These are phyloP conservation scores for Drosophila bifasciata DNA, from an alignment of 1,140 invertebrate genomes.

Conservation along the genomic window DNA sequence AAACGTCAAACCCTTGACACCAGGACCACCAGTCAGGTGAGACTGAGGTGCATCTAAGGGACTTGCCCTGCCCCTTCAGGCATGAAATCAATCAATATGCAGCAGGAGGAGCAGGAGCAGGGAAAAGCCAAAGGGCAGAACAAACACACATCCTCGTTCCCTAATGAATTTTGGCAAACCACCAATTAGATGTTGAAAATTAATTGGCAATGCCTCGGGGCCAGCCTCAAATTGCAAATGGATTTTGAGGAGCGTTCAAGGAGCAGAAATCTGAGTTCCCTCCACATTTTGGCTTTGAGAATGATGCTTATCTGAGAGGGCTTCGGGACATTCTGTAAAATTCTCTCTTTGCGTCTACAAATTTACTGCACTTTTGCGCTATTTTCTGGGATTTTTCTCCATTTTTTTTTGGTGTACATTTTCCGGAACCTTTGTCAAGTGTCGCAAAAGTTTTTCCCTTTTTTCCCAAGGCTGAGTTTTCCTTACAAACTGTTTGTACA, in stretches of 20 bases:
- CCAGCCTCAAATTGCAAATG: constrained; percentile 14
- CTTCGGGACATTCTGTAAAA: background rate
- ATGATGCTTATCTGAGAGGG: no score
- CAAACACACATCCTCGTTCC: constrained; percentile 6
- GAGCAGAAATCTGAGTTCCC: constrained; percentile 5
- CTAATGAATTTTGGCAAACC: constrained; percentile 65
- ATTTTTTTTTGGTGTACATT: constrained; percentile 2
- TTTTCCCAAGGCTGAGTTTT: constrained; percentile 1
- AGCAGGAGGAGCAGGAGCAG: constrained; percentile 1
- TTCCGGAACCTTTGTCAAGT: constrained; percentile 44
- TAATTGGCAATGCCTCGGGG: constrained; percentile 64
- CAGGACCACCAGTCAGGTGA: constrained; percentile 6
- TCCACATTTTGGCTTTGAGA: no score
- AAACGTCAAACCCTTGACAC: constrained; percentile 28
- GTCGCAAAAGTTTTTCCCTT: constrained; percentile 47
- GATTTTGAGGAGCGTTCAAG: constrained; percentile 4
- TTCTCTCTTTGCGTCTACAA: constrained; percentile 3
- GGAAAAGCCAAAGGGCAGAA: constrained; percentile 9
- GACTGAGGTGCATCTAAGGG: background rate
- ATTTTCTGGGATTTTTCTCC: constrained; percentile 7
- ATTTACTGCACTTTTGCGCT: constrained; percentile 41
- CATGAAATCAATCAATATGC: constrained; percentile 65
- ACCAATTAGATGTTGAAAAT: constrained; percentile 71
- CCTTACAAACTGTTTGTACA: background rate
- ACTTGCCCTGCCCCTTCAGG: constrained; percentile 11